These are phyloP conservation scores for Ailuropoda melanoleuca DNA, from an alignment of 2,113 vertebrate species.

Conservation along the genomic window DNA sequence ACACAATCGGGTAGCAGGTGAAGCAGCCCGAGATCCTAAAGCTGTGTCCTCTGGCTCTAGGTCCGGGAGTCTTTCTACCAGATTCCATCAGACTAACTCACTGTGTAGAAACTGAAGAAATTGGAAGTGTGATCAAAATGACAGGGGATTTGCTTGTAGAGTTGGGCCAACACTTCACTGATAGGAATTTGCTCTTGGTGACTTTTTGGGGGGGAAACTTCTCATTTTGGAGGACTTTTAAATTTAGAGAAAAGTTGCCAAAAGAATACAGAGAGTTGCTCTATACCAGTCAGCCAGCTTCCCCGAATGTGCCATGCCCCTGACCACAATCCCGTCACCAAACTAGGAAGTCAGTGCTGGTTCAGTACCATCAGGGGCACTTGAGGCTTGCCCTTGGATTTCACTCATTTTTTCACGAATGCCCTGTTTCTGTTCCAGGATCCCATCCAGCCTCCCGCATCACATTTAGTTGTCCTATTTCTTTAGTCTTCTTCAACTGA, in stretches of 20 bases:
- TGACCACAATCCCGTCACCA: neutral
- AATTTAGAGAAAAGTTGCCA: neutral
- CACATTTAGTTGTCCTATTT: neutral
- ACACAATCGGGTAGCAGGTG: neutral
- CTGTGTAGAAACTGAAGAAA: neutral
- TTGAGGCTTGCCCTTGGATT: neutral
- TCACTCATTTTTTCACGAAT: neutral
- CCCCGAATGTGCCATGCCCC: neutral
- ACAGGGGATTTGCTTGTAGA: neutral
- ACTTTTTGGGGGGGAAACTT: neutral
- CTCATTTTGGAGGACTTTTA: neutral
- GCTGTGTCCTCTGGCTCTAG: neutral
- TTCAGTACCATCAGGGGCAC: too few relatives aligned
- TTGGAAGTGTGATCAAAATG: neutral
- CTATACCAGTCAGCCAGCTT: accelerated
- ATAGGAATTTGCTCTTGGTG: neutral
- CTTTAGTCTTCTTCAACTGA: neutral
- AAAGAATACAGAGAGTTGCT: neutral
- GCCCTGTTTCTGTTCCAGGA: neutral
- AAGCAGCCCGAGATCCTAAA: neutral
- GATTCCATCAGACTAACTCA: neutral
- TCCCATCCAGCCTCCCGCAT: neutral
- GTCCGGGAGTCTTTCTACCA: neutral
- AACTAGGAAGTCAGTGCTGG: neutral
- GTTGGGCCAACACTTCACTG: neutral